phyloP scores from a whole-genome alignment of 2,113 vertebrate genomes.

The Agelaius phoeniceus region DNA sequence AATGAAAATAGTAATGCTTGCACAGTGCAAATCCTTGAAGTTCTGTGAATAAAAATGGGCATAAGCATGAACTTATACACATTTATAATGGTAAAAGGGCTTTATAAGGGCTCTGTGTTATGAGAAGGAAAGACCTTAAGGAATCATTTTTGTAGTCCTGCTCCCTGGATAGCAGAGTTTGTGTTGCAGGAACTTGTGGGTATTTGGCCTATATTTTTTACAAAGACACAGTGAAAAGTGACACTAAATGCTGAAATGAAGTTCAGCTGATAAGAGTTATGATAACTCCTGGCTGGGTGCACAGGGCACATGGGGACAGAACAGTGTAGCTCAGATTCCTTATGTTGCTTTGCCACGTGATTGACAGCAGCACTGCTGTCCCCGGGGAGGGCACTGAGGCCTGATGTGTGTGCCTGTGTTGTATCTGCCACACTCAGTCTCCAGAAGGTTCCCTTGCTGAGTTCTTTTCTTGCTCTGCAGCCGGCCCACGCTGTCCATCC shows the following conservation, averaged over 20 bases:
- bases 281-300: not conserved
- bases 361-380: not conserved
- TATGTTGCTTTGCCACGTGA: accelerated
- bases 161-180: not conserved
- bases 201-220: not conserved
- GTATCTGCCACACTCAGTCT: accelerated
- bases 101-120: not conserved
- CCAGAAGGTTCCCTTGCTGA: not conserved
- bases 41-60: not conserved
- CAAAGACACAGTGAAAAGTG: not conserved
- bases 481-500: slow-evolving; percentile 89
- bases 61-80: not conserved
- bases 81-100: not conserved
- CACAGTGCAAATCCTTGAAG: not conserved
- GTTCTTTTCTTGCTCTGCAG: slow-evolving; percentile 41
- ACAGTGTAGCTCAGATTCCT: not conserved
- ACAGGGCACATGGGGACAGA: not conserved
- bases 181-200: not conserved
- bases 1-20: not conserved
- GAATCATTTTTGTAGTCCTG: not conserved
- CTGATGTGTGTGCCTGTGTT: not conserved
- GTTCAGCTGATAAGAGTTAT: not conserved
- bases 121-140: not conserved
- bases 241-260: not conserved
- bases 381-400: not conserved